Conservation (phyloP, 2,888 invertebrate species). For the Heliconius ethilla region DNA sequence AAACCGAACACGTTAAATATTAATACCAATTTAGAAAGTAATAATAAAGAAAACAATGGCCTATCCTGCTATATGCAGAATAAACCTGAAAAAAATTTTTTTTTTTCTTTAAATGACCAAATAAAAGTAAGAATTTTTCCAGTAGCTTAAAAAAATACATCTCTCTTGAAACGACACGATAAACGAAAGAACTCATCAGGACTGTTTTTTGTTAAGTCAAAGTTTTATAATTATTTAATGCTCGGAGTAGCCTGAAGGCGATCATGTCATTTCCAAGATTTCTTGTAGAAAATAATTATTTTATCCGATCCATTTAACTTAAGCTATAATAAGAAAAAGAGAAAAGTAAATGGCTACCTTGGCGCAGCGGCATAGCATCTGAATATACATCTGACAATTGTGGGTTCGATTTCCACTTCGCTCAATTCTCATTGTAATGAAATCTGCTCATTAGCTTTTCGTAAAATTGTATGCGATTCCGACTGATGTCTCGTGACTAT, state of each 20-base stretch:
- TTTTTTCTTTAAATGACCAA: neutral
- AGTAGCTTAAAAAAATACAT: neutral
- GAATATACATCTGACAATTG: neutral
- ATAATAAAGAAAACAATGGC: too few species aligned
- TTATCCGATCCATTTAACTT: neutral
- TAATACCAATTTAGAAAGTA: too few species aligned
- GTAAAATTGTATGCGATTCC: too few species aligned
- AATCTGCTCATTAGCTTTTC: too few species aligned
- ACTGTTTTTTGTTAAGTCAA: neutral
- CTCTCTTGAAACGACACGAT: neutral
- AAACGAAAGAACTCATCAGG: conserved; percentile 1
- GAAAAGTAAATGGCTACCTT: neutral
- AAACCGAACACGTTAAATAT: too few species aligned
- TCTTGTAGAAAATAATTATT: neutral
- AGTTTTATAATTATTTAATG: conserved; percentile 19
- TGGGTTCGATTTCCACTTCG: neutral
- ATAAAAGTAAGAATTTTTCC: neutral
- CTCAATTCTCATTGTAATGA: too few species aligned
- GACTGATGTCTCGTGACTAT: too few species aligned
- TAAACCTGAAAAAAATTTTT: too few species aligned
- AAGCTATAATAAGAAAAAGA: neutral
- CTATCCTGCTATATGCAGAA: too few species aligned
- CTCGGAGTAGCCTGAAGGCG: conserved; percentile 8
- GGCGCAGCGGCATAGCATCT: too few species aligned
- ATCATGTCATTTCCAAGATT: neutral